Conservation (phyloP, 2,888 invertebrate genomes). For the Lottia gigantea region DNA sequence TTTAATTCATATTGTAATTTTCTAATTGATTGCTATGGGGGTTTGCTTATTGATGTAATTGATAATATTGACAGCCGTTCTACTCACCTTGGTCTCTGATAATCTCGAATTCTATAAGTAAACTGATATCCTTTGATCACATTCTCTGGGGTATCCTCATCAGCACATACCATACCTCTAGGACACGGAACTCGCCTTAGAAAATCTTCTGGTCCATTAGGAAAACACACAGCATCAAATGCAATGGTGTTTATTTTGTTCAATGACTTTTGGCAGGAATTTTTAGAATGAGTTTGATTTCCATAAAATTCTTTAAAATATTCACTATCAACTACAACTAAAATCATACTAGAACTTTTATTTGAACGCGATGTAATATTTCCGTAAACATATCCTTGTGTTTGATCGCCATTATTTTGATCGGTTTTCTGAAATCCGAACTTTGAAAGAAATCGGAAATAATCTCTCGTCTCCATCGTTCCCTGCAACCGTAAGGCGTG, state of each 20-base stretch:
- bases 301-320: slow-evolving; percentile 92
- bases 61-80: too few relatives aligned
- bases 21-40: too few relatives aligned
- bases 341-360: slow-evolving; percentile 74
- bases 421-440: slow-evolving; percentile 98
- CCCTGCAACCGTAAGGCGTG: slow-evolving; percentile 59
- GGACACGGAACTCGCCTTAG: slow-evolving; percentile 88
- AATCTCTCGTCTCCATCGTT: slow-evolving; percentile 69
- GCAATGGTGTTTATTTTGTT: slow-evolving; percentile 83
- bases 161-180: slow-evolving; percentile 80
- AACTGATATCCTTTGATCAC: slow-evolving; percentile 91
- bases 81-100: slow-evolving; percentile 85
- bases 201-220: slow-evolving; percentile 80
- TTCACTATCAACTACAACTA: slow-evolving; percentile 89
- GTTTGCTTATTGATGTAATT: too few relatives aligned
- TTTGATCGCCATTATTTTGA: slow-evolving; percentile 83
- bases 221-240: slow-evolving; percentile 86
- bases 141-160: slow-evolving; percentile 83
- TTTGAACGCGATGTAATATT: slow-evolving; percentile 81
- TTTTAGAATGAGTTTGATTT: slow-evolving; percentile 73
- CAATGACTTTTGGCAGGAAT: slow-evolving; percentile 88
- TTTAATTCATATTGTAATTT: too few relatives aligned
- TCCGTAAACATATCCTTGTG: slow-evolving; percentile 95
- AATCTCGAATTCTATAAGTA: slow-evolving; percentile 91
- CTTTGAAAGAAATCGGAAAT: slow-evolving; percentile 87